Percentiles rank a stretch among this genome's conserved stretches.
phyloP scores from a whole-genome alignment of 1,140 invertebrate genomes.

The Acromyrmex echinatior region DNA sequence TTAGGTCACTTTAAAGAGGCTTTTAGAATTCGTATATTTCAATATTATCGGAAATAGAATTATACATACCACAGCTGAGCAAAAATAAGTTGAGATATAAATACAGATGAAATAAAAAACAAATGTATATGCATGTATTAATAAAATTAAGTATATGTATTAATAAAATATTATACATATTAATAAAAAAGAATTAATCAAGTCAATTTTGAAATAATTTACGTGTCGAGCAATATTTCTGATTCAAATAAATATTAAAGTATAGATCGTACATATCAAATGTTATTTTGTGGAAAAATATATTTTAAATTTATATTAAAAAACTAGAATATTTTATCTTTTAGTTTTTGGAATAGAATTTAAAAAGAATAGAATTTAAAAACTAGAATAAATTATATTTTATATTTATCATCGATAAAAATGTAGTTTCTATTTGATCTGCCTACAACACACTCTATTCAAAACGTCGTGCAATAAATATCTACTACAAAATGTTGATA shows the following conservation, averaged over 20 bases:
- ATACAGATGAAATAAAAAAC: background rate
- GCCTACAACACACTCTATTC: background rate
- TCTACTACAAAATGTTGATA: background rate
- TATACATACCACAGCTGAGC: constrained; percentile 1
- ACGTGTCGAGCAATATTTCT: background rate
- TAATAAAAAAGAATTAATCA: background rate
- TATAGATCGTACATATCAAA: background rate
- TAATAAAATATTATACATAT: background rate
- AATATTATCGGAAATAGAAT: constrained; percentile 51
- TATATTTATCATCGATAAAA: background rate
- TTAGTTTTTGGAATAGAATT: background rate
- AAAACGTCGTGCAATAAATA: background rate
- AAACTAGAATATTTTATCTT: background rate
- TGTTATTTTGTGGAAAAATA: constrained; percentile 13
- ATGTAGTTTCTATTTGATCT: background rate
- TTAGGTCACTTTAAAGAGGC: constrained; percentile 2
- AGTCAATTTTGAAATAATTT: background rate
- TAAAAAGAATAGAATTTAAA: constrained; percentile 14
- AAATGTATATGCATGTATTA: too few relatives aligned
- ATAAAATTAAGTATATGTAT: background rate
- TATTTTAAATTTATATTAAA: constrained; percentile 18
- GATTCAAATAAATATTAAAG: background rate
- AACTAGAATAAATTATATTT: background rate
- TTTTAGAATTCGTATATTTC: constrained; percentile 8
- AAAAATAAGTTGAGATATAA: background rate